Evolutionary conservation across 2,113 vertebrate genomes (phyloP).

Genomic region (Epinephelus lanceolatus): DNA sequence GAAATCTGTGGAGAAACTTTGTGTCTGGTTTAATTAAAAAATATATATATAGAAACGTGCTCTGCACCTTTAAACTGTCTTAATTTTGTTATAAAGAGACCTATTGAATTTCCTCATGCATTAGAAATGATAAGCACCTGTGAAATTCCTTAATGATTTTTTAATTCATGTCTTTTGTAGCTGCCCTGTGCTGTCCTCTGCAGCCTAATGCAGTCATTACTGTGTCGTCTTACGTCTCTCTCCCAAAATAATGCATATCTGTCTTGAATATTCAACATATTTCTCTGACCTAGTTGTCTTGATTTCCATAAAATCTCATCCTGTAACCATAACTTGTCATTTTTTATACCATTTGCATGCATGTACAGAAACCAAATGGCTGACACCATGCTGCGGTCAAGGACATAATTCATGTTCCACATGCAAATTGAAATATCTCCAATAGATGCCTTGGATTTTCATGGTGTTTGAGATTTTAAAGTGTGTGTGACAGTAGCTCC

Average conservation of each 20-base stretch:
- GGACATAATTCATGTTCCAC: not conserved
- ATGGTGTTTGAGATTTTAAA: not conserved
- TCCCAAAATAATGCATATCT: not conserved
- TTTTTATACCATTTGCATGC: not conserved
- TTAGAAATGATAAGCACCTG: conserved; percentile 13
- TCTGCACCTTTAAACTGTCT: not conserved
- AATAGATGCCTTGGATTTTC: not conserved
- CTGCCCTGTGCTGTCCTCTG: not conserved
- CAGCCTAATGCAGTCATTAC: conserved; percentile 3
- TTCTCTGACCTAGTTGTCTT: not conserved
- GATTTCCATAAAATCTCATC: not conserved
- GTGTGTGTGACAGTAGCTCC: not conserved
- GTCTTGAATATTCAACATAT: not conserved
- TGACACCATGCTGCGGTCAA: not conserved
- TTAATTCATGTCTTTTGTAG: conserved; percentile 8
- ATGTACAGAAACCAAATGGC: not conserved
- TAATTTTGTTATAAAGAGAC: no score
- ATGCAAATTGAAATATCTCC: not conserved
- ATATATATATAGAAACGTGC: not conserved
- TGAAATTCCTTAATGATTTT: conserved; percentile 2
- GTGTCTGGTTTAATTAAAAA: not conserved
- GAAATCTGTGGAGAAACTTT: not conserved
- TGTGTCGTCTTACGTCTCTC: not conserved
- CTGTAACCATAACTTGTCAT: not conserved
- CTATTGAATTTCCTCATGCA: conserved; percentile 6